Percentiles rank a stretch among this genome's conserved stretches.
These are phyloP conservation scores for Ellobius talpinus DNA, from an alignment of 2,113 vertebrate species.

Conservation along the genomic window DNA sequence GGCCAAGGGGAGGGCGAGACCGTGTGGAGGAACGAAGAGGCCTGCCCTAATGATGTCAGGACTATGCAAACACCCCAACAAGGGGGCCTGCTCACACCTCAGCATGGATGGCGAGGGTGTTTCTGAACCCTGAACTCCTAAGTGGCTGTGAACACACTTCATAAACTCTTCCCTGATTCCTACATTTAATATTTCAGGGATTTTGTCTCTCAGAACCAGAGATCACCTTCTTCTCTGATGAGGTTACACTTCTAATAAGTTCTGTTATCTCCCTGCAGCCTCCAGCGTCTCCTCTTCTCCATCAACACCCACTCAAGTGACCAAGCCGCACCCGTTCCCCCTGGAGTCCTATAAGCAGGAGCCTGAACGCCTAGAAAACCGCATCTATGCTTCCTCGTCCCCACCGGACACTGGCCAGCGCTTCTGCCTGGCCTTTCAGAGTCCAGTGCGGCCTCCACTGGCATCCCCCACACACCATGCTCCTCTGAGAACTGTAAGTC, in stretches of 20 bases:
- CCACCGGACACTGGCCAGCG: conserved; percentile 92
- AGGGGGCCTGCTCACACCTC: accelerated
- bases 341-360: conserved; percentile 92
- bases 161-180: background rate
- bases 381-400: conserved; percentile 90
- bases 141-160: background rate
- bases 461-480: conserved; percentile 86
- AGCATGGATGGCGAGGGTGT: accelerated
- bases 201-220: background rate
- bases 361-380: conserved; percentile 89
- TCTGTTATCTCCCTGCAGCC: conserved; percentile 83
- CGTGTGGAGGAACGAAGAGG: accelerated
- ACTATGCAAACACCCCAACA: accelerated
- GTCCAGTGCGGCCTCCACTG: conserved; percentile 86
- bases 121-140: background rate
- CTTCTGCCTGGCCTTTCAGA: conserved; percentile 87
- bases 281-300: conserved; percentile 94
- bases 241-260: background rate
- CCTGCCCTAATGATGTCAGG: accelerated
- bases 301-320: conserved; percentile 93
- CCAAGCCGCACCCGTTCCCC: conserved; percentile 92
- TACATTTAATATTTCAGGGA: background rate
- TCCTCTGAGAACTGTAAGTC: conserved; percentile 94
- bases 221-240: accelerated
- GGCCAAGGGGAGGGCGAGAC: background rate